These are phyloP conservation scores for Campoletis sonorensis DNA, from an alignment of 1,140 invertebrate genomes.

Conservation along the genomic window DNA sequence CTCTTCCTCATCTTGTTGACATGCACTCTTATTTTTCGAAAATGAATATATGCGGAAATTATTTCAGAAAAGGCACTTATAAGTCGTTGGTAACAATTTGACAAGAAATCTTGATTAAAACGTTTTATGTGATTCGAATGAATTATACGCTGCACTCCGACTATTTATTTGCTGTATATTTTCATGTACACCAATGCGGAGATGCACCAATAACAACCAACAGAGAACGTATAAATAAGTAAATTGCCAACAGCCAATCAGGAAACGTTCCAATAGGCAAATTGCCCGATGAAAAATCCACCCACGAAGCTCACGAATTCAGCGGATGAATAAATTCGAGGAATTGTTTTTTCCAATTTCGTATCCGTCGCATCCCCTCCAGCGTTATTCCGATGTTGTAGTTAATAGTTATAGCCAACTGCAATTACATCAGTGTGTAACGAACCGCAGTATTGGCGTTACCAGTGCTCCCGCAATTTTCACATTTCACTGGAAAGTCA, in stretches of 20 bases:
- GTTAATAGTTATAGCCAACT: constrained; percentile 20
- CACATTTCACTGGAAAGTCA: background rate
- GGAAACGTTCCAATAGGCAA: constrained; percentile 57
- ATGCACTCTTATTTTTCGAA: too few relatives aligned
- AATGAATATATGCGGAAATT: too few relatives aligned
- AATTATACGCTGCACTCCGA: too few relatives aligned
- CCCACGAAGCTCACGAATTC: background rate
- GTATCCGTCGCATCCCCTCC: background rate
- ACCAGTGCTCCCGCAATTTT: constrained; percentile 1
- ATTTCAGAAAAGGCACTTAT: too few relatives aligned
- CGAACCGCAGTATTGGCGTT: constrained; percentile 24
- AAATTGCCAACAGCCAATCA: constrained; percentile 66
- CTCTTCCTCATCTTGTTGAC: too few relatives aligned
- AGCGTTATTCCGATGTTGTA: background rate
- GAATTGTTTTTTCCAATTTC: constrained; percentile 10
- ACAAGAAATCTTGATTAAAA: too few relatives aligned
- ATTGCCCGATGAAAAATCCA: constrained; percentile 52
- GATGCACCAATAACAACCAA: constrained; percentile 61
- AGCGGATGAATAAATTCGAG: background rate
- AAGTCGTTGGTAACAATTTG: too few relatives aligned
- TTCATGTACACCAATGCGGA: background rate
- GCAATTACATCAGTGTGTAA: constrained; percentile 41
- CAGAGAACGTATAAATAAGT: constrained; percentile 57
- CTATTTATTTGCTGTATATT: too few relatives aligned
- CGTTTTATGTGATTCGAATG: too few relatives aligned